A percentile compares a stretch with the other conserved stretches of the same genome.
Evolutionary conservation across 2,888 invertebrate species (phyloP).

Genomic region (Eurytoma californica): DNA sequence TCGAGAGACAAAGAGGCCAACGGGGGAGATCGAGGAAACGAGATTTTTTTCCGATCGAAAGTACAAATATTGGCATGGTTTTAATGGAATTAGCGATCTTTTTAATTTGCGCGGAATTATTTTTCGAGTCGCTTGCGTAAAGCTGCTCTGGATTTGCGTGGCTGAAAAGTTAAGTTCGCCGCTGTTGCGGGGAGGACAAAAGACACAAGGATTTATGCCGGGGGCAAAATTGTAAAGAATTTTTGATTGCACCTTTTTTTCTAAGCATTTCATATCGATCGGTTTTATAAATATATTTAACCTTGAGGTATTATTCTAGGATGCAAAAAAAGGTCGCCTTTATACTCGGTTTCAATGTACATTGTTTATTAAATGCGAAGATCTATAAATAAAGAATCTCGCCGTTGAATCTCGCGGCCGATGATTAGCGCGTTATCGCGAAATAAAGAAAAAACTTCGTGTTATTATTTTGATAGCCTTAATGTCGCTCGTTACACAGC

Average conservation of each 20-base stretch:
- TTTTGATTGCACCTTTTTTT: too few species aligned
- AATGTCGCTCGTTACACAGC: neutral
- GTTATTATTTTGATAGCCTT: neutral
- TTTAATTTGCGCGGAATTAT: neutral
- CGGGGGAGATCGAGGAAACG: neutral
- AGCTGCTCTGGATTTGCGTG: neutral
- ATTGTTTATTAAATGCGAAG: too few species aligned
- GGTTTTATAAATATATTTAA: too few species aligned
- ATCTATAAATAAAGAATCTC: too few species aligned
- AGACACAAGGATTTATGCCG: too few species aligned
- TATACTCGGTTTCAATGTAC: too few species aligned
- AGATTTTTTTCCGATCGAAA: neutral
- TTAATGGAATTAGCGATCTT: neutral
- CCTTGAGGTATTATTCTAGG: too few species aligned
- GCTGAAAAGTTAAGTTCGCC: neutral
- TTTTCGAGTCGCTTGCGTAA: slow-evolving; percentile 1
- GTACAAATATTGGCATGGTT: neutral
- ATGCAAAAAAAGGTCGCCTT: too few species aligned
- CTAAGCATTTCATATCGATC: too few species aligned
- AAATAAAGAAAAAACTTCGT: neutral
- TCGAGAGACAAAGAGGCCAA: neutral
- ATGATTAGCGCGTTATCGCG: neutral
- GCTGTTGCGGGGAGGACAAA: neutral
- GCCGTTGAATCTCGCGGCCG: neutral
- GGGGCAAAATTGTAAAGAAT: too few species aligned